Conservation (phyloP, 2,888 invertebrate genomes). For the Nysson spinosus region DNA sequence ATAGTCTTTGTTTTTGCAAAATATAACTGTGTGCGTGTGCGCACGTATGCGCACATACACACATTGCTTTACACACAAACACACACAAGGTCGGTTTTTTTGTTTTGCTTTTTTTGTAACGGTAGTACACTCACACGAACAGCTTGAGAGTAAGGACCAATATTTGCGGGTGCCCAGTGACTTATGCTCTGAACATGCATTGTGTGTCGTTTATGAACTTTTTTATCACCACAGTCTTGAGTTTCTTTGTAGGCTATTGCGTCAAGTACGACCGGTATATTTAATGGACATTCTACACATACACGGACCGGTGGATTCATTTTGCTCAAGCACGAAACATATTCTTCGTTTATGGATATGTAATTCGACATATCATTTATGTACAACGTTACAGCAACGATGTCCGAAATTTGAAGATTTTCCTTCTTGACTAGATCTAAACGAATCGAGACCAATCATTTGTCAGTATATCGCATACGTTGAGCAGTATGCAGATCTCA, state of each 20-base stretch:
- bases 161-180: constrained; percentile 99
- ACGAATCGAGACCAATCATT: no score
- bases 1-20: constrained; percentile 33
- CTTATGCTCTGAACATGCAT: constrained; percentile 98
- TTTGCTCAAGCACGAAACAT: constrained; percentile 85
- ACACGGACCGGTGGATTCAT: constrained; percentile 91
- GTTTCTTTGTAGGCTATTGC: constrained; percentile 82
- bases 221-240: constrained; percentile 64
- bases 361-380: constrained; percentile 91
- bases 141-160: constrained; percentile 97
- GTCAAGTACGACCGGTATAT: constrained; percentile 87
- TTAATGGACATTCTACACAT: constrained; percentile 89
- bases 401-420: constrained; percentile 78
- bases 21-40: constrained; percentile 41
- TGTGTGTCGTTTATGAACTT: constrained; percentile 81
- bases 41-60: constrained; percentile 34
- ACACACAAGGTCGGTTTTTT: no score
- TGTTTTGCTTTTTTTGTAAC: constrained; percentile 28
- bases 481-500: no score
- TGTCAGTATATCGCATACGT: no score
- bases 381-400: constrained; percentile 91
- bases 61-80: constrained; percentile 9
- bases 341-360: constrained; percentile 86
- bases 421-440: constrained; percentile 73
- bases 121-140: constrained; percentile 82